Base-by-base conservation (phyloP, 2,113 vertebrate genomes). In the Esox niger region DNA sequence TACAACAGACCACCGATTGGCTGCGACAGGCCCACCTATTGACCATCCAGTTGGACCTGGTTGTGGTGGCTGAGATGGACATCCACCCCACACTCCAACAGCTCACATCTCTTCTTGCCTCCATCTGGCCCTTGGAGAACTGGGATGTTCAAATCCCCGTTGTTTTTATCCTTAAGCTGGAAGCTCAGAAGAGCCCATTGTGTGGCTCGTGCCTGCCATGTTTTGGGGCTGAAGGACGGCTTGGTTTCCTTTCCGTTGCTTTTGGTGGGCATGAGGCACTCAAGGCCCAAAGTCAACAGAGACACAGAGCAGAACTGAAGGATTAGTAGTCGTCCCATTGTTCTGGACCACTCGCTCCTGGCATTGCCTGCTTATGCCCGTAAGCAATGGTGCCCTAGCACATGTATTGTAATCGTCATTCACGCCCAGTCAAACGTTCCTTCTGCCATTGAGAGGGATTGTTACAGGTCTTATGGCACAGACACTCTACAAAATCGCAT, bases 201-300 rank as follows among this genome's bases (percentile, higher is more conserved):
- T 29, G 11, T 23, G 27, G 5, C 52, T 31, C n/a, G 8, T 59
- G 33, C 23, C 31, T 17, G 30, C 32, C 32, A 30, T 31, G 63
- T 52, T 21, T n/a, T 15, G 20, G 26, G 27, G n/a, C 33, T n/a
- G 25, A 8, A 43, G 55, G 4, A n/a, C 5, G n/a, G 8, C 1
- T 27, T 2, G 11, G n/a, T 11, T 31, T 38, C 66, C 10, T 27
- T 30, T 31, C 49, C 54, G 61, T 56, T 64, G 59, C 11, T 26
- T 27, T 23, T 15, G 25, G 11, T 49, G 35, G 64, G 58, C 65
- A 47, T 23, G 23, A 29, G 62, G 62, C 23, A 15, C 17, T 47
- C 15, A 7, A 29, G 46, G 33, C 58, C 62, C 38, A 77, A 69
- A 64, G 54, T 65, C 60, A 65, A 60, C 69, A 69, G 21, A 25